These are phyloP conservation scores for Notarius lentiginosus DNA, from an alignment of 2,113 vertebrate species.

Conservation along the genomic window DNA sequence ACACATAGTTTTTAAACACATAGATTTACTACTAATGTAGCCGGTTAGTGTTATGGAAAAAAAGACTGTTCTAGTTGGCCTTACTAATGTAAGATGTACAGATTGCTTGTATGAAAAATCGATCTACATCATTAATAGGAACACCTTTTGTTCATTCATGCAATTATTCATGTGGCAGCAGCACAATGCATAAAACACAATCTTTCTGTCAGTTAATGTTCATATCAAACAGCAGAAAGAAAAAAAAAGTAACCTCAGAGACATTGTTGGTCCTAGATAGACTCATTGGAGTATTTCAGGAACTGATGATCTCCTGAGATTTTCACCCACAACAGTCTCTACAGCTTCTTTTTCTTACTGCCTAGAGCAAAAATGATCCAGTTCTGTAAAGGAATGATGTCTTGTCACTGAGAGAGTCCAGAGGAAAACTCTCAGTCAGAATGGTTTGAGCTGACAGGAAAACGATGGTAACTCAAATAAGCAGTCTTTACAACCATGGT, in stretches of 20 bases:
- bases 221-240: neutral
- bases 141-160: neutral
- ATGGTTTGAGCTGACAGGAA: neutral
- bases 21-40: neutral
- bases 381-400: neutral
- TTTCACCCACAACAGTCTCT: neutral
- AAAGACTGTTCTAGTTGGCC: neutral
- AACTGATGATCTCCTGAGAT: neutral
- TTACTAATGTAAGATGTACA: neutral
- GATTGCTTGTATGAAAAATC: neutral
- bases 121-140: neutral
- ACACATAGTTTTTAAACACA: neutral
- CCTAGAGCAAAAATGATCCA: neutral
- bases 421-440: too few relatives aligned
- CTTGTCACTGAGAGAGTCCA: neutral
- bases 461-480: neutral
- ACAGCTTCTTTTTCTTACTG: neutral
- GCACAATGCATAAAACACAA: neutral
- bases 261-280: neutral
- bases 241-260: neutral
- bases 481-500: neutral
- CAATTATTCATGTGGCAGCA: neutral
- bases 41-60: neutral
- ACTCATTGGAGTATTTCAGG: neutral
- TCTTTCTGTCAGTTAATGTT: too few relatives aligned